Conservation (phyloP, 2,113 vertebrate genomes). For the Misgurnus mizolepis region DNA sequence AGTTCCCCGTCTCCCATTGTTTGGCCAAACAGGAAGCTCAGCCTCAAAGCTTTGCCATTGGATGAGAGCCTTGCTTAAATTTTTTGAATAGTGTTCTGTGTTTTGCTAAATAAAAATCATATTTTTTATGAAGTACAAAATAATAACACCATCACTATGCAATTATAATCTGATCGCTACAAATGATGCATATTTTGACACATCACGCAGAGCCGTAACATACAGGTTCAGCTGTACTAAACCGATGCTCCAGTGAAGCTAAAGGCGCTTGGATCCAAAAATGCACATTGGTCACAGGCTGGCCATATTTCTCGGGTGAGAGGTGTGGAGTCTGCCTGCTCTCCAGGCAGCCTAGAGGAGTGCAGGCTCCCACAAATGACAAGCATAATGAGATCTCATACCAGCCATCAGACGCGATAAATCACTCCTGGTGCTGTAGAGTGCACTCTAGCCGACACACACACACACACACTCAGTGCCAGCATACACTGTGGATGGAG, state of each 20-base stretch:
- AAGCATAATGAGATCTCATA: constrained; percentile 80
- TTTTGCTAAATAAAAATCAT: no score
- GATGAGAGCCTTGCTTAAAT: no score
- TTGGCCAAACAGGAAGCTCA: no score
- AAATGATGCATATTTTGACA: constrained; percentile 5
- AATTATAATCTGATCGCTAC: background rate
- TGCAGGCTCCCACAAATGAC: constrained; percentile 74
- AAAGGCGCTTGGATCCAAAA: background rate
- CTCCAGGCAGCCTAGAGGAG: constrained; percentile 53
- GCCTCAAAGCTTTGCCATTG: no score
- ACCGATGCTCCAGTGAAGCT: background rate
- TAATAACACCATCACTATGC: no score
- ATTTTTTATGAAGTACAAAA: background rate
- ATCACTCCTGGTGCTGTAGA: constrained; percentile 64
- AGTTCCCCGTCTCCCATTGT: no score
- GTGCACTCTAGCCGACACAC: constrained; percentile 41
- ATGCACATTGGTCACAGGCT: constrained; percentile 26
- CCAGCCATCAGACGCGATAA: constrained; percentile 75
- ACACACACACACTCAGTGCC: constrained; percentile 41
- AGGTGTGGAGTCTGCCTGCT: constrained; percentile 37
- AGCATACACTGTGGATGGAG: constrained; percentile 53
- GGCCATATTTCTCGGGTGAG: constrained; percentile 8
- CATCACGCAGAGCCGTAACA: background rate
- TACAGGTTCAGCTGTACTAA: constrained; percentile 14
- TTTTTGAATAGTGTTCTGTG: no score